These are phyloP conservation scores for Polydrusus tereticollis DNA, from an alignment of 2,888 invertebrate species.

Conservation along the genomic window DNA sequence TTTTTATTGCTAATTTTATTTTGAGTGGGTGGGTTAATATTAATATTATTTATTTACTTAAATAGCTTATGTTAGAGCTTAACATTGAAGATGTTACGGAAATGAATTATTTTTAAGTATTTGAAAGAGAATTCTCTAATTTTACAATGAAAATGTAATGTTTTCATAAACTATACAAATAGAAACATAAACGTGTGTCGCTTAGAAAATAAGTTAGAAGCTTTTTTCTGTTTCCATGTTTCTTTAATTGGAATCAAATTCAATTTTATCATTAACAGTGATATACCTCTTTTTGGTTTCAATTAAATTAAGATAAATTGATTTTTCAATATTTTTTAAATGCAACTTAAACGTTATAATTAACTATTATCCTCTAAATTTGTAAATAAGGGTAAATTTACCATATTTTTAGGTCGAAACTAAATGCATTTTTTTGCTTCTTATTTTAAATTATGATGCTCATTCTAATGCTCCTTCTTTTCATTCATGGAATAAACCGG, in stretches of 20 bases:
- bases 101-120: not conserved
- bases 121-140: constrained; percentile 10
- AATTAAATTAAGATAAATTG: constrained; percentile 28
- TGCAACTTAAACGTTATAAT: constrained; percentile 12
- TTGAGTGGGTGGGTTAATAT: no score
- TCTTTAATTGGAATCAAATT: constrained; percentile 24
- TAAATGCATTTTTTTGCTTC: constrained; percentile 14
- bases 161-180: constrained; percentile 37
- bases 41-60: no score
- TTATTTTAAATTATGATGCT: constrained; percentile 18
- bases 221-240: constrained; percentile 10
- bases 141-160: constrained; percentile 31
- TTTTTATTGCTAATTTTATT: no score
- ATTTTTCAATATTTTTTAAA: constrained; percentile 27
- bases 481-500: constrained; percentile 12
- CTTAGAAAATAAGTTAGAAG: constrained; percentile 29
- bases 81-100: constrained; percentile 27
- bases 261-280: constrained; percentile 36
- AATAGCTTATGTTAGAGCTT: constrained; percentile 32
- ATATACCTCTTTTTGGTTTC: constrained; percentile 34
- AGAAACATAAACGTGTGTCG: constrained; percentile 11
- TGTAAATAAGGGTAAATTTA: not conserved
- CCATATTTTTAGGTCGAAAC: not conserved
- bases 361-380: constrained; percentile 15
- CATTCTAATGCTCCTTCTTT: constrained; percentile 20